Evolutionary conservation across 2,797 vertebrate genomes (phyloP), one percentile per base, ranked within the genome.

Genomic region (Monodelphis domestica): DNA sequence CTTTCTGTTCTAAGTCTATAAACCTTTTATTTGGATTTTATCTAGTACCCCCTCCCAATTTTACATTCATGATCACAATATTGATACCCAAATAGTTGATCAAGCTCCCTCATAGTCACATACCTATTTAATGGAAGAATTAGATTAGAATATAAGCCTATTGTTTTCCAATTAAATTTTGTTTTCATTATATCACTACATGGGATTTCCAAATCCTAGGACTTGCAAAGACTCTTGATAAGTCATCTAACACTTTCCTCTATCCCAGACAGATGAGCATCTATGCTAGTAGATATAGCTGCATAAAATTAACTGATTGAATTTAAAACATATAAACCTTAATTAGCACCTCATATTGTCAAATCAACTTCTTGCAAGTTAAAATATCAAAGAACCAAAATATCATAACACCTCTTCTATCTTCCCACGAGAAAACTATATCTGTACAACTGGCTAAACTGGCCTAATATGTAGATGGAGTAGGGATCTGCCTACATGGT

Each of bases 301-400:
- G 70, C 70, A 84, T 84, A 84, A 84, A 84, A 24, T 84, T 84
- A 84, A 84, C 70, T 84, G 70, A 84, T 84, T 84, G 70, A 84
- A 84, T 84, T 84, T 84, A 84, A 84, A 78, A 84, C 70, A 84
- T 84, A 84, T 84, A 84, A 84, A 84, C 70, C 70, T 84, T 84
- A 84, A 84, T 84, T 84, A 84, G 70, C 70, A 84, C 70, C 38
- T 84, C 70, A 84, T 84, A 84, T 84, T 84, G 70, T 84, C 70
- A 84, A 84, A 84, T 84, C 70, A 84, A 84, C 38, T 84, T 84
- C 70, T 84, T 84, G 38, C 38, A 84, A 84, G 70, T 50, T 84
- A 84, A 84, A 84, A 84, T 84, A 84, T 84, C 70, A 84, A 50
- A 84, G 38, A 50, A 84, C 70, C 70, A 84, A 84, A 84, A 84